Evolutionary conservation across 2,888 invertebrate species (phyloP).

Genomic region (Cantharis nigra): DNA sequence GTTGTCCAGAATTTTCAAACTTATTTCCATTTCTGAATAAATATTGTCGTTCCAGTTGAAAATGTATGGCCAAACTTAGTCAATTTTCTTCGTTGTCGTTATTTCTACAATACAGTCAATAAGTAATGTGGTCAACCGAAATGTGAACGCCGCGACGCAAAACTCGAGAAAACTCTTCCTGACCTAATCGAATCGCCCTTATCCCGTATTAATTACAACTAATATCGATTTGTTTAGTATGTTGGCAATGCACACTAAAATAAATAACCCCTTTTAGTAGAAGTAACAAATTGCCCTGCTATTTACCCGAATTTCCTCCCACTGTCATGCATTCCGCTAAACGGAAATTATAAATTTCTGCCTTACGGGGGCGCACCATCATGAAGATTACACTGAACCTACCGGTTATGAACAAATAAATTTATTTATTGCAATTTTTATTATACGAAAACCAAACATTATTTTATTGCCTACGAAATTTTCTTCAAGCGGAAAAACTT

Average conservation of each 20-base stretch:
- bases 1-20: background rate
- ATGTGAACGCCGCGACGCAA: constrained; percentile 16
- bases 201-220: background rate
- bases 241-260: constrained; percentile 12
- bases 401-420: constrained; percentile 18
- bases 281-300: constrained; percentile 44
- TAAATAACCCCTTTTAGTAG: constrained; percentile 14
- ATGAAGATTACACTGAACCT: constrained; percentile 17
- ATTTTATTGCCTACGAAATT: background rate
- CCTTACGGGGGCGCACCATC: constrained; percentile 16
- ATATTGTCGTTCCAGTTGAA: constrained; percentile 13
- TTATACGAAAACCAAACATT: background rate
- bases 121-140: constrained; percentile 33
- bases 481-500: background rate
- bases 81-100: constrained; percentile 21
- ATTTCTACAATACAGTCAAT: constrained; percentile 33
- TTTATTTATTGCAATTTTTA: constrained; percentile 5
- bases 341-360: constrained; percentile 47
- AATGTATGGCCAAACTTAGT: constrained; percentile 28
- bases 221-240: constrained; percentile 1
- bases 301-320: constrained; percentile 44
- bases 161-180: background rate
- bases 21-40: background rate
- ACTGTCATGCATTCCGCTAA: constrained; percentile 41
- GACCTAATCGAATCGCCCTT: background rate